phyloP scores from a whole-genome alignment of 2,113 vertebrate species.

The Odontesthes bonariensis region DNA sequence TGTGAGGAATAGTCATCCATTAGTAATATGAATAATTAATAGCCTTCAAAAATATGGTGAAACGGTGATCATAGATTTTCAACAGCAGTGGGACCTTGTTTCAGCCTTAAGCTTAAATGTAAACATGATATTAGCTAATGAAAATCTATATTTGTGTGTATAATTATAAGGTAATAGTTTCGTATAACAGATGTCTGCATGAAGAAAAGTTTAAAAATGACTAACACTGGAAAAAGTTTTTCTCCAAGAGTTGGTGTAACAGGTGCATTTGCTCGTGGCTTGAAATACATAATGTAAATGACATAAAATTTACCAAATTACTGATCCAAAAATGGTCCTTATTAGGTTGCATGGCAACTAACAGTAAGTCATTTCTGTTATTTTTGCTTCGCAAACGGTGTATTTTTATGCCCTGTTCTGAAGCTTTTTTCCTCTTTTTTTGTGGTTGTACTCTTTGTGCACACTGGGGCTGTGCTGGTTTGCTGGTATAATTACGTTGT shows the following conservation, averaged over 20 bases:
- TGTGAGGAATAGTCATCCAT: slow-evolving; percentile 29
- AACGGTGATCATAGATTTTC: slow-evolving; percentile 24
- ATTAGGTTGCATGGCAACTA: slow-evolving; percentile 59
- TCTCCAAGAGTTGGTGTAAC: not conserved
- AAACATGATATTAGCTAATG: slow-evolving; percentile 12
- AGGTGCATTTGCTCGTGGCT: too few relatives aligned
- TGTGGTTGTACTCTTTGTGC: not conserved
- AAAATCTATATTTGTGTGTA: not conserved
- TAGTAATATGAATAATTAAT: slow-evolving; percentile 44
- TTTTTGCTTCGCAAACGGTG: slow-evolving; percentile 31
- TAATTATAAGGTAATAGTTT: not conserved
- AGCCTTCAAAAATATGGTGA: slow-evolving; percentile 43
- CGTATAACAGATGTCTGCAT: not conserved
- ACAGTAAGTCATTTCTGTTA: slow-evolving; percentile 22
- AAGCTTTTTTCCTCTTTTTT: slow-evolving; percentile 8
- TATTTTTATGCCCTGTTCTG: slow-evolving; percentile 22
- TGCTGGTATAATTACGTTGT: not conserved
- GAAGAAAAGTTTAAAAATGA: not conserved
- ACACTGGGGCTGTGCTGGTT: not conserved
- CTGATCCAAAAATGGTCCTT: slow-evolving; percentile 33
- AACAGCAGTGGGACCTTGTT: slow-evolving; percentile 12
- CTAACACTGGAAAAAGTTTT: not conserved
- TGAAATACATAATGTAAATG: not conserved
- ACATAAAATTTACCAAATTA: slow-evolving; percentile 19
- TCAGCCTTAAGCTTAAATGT: slow-evolving; percentile 41